Evolutionary conservation across 2,797 vertebrate genomes (phyloP), one percentile per base, ranked within the genome.

Genomic region (Gymnoscopelus microlampas): DNA sequence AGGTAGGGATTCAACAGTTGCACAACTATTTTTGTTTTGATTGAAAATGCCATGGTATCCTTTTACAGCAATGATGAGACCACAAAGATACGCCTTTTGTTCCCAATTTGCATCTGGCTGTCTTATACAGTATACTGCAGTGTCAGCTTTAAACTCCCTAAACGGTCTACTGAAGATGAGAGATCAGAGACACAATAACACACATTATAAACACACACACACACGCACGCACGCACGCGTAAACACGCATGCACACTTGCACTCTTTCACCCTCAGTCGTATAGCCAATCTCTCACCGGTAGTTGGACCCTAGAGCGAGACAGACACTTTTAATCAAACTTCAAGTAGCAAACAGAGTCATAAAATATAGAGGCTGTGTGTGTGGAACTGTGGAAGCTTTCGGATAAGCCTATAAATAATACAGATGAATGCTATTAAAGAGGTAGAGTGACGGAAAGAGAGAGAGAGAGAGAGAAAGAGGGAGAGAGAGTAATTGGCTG

Each of bases 261-360:
- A 63, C 61, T 26, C 61, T 29, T 24, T n/a, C 24, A 53, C 61
- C 51, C 61, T 51, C 61, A 63, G 44, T 47, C 60, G 32, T 32
- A 48, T 63, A 78, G 69, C 68, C 70, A 59, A 69, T 83, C 53
- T 12, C 78, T 85, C 76, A 77, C 66, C 74, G 66, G 68, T 48
- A 47, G 76, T 77, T 65, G 65, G 71, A 85, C 71, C 77, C 77
- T 70, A 64, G 68, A 65, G 76, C 53, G 70, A 78, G 48, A 71
- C 29, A 62, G 70, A 72, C 50, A 39, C 60, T 82, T 35, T 88
- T 80, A 85, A 85, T 85, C 80, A 88, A 87, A 81, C 78, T 65
- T 63, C 44, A 77, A 73, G 60, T 58, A 54, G 77, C 65, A 81
- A 88, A 74, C 57, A 71, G 55, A 72, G 51, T 77, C 70, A 65